Conservation (phyloP, 2,888 invertebrate species). For the Pyrrhia umbra region DNA sequence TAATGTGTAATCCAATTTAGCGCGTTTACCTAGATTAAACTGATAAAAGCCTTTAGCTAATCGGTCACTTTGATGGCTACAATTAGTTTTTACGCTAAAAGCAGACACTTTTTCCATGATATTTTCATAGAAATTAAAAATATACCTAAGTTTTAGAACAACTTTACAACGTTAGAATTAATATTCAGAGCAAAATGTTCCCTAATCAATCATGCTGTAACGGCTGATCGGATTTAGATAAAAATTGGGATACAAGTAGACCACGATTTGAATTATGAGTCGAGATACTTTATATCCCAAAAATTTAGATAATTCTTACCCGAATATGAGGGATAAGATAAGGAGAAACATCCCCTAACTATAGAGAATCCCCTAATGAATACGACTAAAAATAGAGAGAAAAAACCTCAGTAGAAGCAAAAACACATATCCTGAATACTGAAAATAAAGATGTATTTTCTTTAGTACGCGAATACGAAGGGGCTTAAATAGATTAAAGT, state of each 20-base stretch:
- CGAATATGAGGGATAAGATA: background rate
- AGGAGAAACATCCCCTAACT: background rate
- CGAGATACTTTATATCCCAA: background rate
- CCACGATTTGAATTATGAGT: background rate
- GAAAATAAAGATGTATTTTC: constrained; percentile 25
- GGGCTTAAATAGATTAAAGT: constrained; percentile 41
- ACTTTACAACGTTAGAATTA: background rate
- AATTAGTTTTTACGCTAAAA: constrained; percentile 45
- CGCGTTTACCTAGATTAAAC: constrained; percentile 60
- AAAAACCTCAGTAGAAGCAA: background rate
- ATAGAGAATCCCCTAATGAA: background rate
- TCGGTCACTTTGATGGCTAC: constrained; percentile 48
- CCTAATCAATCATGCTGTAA: background rate
- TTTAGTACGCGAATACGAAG: constrained; percentile 20
- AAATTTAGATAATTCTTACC: background rate
- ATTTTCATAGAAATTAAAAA: background rate
- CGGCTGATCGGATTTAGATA: background rate
- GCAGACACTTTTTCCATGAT: constrained; percentile 17
- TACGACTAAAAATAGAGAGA: background rate
- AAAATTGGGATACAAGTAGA: background rate
- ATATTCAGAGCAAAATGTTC: background rate
- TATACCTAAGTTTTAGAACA: background rate
- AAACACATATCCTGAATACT: background rate
- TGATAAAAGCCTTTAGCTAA: constrained; percentile 50
- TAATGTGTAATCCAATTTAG: constrained; percentile 62